Percentiles rank a stretch among this genome's conserved stretches.
Conservation (phyloP, 2,888 invertebrate genomes). For the Caenorhabditis zanzibari region DNA sequence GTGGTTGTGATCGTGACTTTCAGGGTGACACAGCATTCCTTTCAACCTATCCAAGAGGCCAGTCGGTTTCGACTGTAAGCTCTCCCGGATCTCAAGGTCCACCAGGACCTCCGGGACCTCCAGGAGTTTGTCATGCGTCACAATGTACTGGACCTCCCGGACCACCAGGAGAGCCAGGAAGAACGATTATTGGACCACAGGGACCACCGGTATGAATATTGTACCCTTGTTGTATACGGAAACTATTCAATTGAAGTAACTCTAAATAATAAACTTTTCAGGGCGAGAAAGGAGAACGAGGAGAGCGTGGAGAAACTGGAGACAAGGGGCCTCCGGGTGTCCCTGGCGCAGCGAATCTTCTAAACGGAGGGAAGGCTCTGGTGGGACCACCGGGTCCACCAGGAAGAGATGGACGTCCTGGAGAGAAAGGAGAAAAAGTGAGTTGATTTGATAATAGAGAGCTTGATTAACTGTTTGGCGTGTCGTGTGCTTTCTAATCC, state of each 20-base stretch:
- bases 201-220: constrained; percentile 69
- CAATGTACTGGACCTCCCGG: constrained; percentile 62
- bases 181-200: constrained; percentile 65
- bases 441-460: constrained; percentile 14
- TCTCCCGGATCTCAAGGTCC: constrained; percentile 44
- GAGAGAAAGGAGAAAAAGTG: constrained; percentile 82
- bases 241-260: background rate
- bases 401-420: constrained; percentile 79
- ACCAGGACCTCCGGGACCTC: constrained; percentile 67
- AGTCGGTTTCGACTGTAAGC: constrained; percentile 14
- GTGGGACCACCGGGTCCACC: constrained; percentile 79
- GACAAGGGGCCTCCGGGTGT: constrained; percentile 68
- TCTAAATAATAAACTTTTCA: constrained; percentile 52
- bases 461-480: constrained; percentile 33
- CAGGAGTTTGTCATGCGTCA: constrained; percentile 54
- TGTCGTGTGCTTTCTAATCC: constrained; percentile 57
- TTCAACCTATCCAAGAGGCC: constrained; percentile 49
- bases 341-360: constrained; percentile 64
- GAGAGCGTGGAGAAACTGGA: constrained; percentile 74
- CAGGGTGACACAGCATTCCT: constrained; percentile 64
- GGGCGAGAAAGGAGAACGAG: constrained; percentile 82
- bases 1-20: constrained; percentile 35
- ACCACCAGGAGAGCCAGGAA: constrained; percentile 61
- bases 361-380: constrained; percentile 58
- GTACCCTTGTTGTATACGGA: constrained; percentile 19